A percentile compares a stretch with the other conserved stretches of the same genome.
phyloP scores from a whole-genome alignment of 2,888 invertebrate species.

The Papilio demoleus region DNA sequence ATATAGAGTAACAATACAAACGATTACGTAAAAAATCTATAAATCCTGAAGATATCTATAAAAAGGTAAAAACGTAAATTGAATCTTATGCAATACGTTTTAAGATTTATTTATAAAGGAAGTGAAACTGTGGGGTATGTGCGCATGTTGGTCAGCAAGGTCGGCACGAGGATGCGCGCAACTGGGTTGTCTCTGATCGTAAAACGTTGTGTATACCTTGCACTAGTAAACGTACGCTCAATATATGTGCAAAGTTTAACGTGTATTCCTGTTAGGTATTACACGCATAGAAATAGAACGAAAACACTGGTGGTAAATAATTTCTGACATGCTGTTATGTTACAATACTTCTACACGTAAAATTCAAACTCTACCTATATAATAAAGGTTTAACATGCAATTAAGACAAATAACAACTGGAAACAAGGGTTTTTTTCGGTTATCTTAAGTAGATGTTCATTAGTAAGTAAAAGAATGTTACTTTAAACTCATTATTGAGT shows the following conservation, averaged over 20 bases:
- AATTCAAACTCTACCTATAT: too few species aligned
- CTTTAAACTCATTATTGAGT: too few species aligned
- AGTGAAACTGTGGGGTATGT: constrained; percentile 68
- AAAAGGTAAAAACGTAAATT: too few species aligned
- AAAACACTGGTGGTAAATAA: not conserved
- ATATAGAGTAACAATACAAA: too few species aligned
- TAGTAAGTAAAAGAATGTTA: too few species aligned
- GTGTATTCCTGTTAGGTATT: not conserved
- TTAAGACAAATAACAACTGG: too few species aligned
- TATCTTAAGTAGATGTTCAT: too few species aligned
- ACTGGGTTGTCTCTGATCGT: constrained; percentile 65
- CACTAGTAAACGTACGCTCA: constrained; percentile 43
- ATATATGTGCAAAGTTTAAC: constrained; percentile 44
- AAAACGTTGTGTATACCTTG: constrained; percentile 43
- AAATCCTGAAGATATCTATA: too few species aligned
- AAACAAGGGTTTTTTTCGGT: too few species aligned
- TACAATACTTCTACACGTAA: not conserved
- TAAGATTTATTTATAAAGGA: constrained; percentile 55
- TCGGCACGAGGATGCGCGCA: constrained; percentile 79
- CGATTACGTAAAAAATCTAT: too few species aligned
- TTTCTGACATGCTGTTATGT: not conserved
- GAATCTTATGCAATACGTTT: not conserved
- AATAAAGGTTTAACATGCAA: too few species aligned
- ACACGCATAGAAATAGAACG: not conserved
- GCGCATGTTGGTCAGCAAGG: constrained; percentile 79